These are phyloP conservation scores for Euleptes europaea DNA, from an alignment of 2,113 vertebrate genomes.

Conservation along the genomic window DNA sequence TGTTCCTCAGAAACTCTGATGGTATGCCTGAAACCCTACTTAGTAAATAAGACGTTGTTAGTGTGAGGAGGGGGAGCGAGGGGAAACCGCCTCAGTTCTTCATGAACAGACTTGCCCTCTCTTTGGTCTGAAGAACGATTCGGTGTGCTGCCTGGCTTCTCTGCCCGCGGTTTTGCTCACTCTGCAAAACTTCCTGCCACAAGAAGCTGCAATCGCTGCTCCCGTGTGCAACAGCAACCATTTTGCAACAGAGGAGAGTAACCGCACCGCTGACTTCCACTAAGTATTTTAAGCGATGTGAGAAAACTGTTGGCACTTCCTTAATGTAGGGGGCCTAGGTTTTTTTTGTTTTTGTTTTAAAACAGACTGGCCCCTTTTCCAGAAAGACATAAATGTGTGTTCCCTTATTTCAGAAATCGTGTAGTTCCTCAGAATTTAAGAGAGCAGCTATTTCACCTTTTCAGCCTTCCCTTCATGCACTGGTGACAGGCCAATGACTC, in stretches of 20 bases:
- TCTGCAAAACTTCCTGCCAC: conserved; percentile 29
- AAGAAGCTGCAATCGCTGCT: background rate
- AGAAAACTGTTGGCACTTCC: background rate
- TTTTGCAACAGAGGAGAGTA: conserved; percentile 9
- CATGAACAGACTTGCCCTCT: background rate
- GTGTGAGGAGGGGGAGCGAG: background rate
- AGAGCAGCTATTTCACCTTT: background rate
- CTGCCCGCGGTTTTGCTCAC: background rate
- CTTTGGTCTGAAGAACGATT: background rate
- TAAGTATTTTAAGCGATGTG: background rate
- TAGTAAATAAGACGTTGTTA: background rate
- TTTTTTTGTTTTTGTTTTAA: background rate
- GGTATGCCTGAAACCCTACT: background rate
- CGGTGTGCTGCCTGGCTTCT: background rate
- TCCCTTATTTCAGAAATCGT: background rate
- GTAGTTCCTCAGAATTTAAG: background rate
- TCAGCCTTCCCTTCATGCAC: background rate
- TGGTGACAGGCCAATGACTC: background rate
- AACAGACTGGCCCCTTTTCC: background rate
- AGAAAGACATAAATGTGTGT: background rate
- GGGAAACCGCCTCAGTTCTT: background rate
- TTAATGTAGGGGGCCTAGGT: background rate
- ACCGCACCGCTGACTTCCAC: background rate
- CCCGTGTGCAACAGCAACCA: background rate
- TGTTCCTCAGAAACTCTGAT: no score